Evolutionary conservation across 2,797 vertebrate species (phyloP).

Genomic region (Malacoctenus gilli): DNA sequence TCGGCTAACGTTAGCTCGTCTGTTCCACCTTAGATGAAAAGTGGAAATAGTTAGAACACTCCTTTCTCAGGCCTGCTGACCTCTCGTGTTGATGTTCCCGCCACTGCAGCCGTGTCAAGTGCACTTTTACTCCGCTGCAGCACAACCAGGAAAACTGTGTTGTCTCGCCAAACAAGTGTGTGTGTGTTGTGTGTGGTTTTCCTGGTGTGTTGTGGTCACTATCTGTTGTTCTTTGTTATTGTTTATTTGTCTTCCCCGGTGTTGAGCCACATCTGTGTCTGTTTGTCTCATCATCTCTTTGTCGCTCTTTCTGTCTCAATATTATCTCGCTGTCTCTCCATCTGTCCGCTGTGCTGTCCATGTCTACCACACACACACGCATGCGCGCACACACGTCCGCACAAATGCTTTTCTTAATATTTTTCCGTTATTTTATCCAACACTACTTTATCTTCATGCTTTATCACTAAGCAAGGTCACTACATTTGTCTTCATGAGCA

Average conservation of each 20-base stretch:
- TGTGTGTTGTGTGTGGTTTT: too few relatives aligned
- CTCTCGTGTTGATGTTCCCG: too few relatives aligned
- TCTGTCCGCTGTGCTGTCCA: slow-evolving; percentile 33
- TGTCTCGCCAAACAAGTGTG: too few relatives aligned
- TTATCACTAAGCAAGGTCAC: slow-evolving; percentile 79
- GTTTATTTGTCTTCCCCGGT: slow-evolving; percentile 36
- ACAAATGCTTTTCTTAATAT: slow-evolving; percentile 38
- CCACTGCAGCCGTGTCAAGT: not conserved
- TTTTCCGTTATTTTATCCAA: slow-evolving; percentile 67
- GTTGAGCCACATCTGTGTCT: slow-evolving; percentile 41
- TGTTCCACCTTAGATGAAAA: too few relatives aligned
- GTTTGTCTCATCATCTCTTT: slow-evolving; percentile 31
- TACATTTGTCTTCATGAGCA: slow-evolving; percentile 81
- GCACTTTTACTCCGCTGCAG: not conserved
- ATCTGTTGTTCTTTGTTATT: slow-evolving; percentile 29
- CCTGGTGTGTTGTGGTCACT: not conserved
- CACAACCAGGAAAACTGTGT: too few relatives aligned
- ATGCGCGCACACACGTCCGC: slow-evolving; percentile 10
- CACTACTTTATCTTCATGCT: slow-evolving; percentile 75
- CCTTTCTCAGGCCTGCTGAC: too few relatives aligned
- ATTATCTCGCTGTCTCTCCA: slow-evolving; percentile 20
- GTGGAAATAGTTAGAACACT: too few relatives aligned
- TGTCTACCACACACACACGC: slow-evolving; percentile 7
- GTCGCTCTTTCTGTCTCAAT: slow-evolving; percentile 24
- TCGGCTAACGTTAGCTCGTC: too few relatives aligned